Evolutionary conservation across 2,888 invertebrate genomes (phyloP).

Genomic region (Sinopyrophorus schimmeli): DNA sequence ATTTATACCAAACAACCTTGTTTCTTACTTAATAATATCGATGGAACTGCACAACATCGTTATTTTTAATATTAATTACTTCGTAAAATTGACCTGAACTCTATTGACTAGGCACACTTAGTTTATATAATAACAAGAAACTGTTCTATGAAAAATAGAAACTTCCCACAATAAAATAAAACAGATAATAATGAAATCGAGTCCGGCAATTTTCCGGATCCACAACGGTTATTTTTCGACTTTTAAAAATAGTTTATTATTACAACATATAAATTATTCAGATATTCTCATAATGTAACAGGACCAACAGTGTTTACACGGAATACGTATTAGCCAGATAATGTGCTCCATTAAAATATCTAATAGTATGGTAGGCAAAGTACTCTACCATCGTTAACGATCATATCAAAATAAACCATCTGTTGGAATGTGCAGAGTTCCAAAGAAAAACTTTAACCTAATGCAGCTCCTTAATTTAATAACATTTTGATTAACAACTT

Average conservation of each 20-base stretch:
- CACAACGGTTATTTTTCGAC: conserved; percentile 52
- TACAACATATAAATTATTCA: conserved; percentile 58
- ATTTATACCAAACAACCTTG: conserved; percentile 38
- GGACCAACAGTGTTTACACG: conserved; percentile 58
- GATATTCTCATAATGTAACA: conserved; percentile 55
- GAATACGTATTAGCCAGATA: conserved; percentile 57
- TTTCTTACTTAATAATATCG: conserved; percentile 33
- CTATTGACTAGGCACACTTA: conserved; percentile 70
- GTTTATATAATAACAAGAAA: conserved; percentile 63
- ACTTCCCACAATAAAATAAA: conserved; percentile 57
- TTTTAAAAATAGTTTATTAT: conserved; percentile 56
- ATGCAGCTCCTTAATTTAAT: conserved; percentile 42
- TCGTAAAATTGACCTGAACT: conserved; percentile 64
- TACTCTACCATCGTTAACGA: conserved; percentile 42
- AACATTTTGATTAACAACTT: conserved; percentile 56
- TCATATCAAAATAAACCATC: conserved; percentile 54
- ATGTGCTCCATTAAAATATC: conserved; percentile 53
- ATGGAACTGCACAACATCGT: conserved; percentile 52
- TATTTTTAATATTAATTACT: conserved; percentile 49
- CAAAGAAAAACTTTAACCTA: conserved; percentile 46
- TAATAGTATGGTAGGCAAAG: too few relatives aligned
- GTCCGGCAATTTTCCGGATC: conserved; percentile 45
- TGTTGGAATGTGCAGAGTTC: conserved; percentile 49
- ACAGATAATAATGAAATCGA: conserved; percentile 53
- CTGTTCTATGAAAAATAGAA: conserved; percentile 60